A percentile compares a stretch with the other conserved stretches of the same genome.
These are phyloP conservation scores for Antedon mediterranea DNA, from an alignment of 53 echinoderm and acorn worm species.

Conservation along the genomic window DNA sequence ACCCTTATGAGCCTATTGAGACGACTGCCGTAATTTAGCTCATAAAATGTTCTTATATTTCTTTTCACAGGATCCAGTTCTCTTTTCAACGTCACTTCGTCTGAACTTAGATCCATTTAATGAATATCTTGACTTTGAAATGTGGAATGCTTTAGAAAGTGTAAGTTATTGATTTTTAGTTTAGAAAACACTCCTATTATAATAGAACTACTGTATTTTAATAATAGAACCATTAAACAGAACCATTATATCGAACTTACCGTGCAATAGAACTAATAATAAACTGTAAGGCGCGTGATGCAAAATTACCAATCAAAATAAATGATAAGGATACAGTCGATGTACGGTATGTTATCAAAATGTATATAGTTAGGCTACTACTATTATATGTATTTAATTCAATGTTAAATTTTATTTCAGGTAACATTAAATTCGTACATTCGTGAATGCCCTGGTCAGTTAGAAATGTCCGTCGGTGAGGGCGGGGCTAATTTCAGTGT, in stretches of 20 bases:
- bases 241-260: too few species aligned
- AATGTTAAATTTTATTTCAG: slow-evolving; percentile 2
- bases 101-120: slow-evolving; percentile 74
- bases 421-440: slow-evolving; percentile 7
- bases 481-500: slow-evolving; percentile 18
- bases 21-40: neutral
- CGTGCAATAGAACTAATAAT: too few species aligned
- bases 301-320: too few species aligned
- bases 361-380: too few species aligned
- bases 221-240: too few species aligned
- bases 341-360: too few species aligned
- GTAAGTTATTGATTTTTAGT: slow-evolving; percentile 50
- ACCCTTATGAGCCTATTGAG: too few species aligned
- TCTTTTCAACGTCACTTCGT: slow-evolving; percentile 58
- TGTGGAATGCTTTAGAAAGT: slow-evolving; percentile 72
- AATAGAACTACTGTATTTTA: too few species aligned
- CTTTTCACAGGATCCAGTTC: slow-evolving; percentile 61
- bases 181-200: too few species aligned
- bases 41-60: slow-evolving; percentile 7
- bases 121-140: slow-evolving; percentile 29
- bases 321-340: too few species aligned
- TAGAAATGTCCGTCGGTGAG: slow-evolving; percentile 16
- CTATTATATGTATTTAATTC: too few species aligned
- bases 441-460: neutral
- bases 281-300: too few species aligned